Percentiles rank a stretch among this genome's conserved stretches.
Evolutionary conservation across 1,140 invertebrate genomes (phyloP).

Genomic region (Battus philenor): DNA sequence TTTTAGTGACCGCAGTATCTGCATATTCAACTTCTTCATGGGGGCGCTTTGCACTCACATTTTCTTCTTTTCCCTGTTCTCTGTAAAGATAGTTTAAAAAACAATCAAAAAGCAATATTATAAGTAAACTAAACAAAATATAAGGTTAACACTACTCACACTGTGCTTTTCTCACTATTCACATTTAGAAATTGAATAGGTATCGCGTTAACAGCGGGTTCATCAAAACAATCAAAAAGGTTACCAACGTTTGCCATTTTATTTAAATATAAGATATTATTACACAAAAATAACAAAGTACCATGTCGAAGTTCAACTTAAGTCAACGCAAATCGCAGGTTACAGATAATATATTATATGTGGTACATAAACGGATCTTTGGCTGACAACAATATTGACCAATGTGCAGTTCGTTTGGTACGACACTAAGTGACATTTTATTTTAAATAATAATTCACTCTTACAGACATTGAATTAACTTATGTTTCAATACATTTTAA

Average conservation of each 20-base stretch:
- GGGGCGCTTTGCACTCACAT: conserved; percentile 35
- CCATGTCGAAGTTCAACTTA: not conserved
- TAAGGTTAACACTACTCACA: conserved; percentile 34
- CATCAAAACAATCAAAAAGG: conserved; percentile 66
- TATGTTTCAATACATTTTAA: too few species aligned
- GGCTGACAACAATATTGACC: too few species aligned
- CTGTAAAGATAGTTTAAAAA: conserved; percentile 15
- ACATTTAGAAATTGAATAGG: conserved; percentile 35
- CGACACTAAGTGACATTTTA: too few species aligned
- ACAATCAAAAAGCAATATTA: conserved; percentile 4
- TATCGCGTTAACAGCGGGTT: conserved; percentile 29
- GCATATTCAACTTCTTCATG: conserved; percentile 52
- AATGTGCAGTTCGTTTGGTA: too few species aligned
- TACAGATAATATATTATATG: too few species aligned
- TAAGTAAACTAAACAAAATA: conserved; percentile 30
- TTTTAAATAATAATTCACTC: too few species aligned
- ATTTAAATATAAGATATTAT: conserved; percentile 4
- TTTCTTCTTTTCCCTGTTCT: conserved; percentile 12
- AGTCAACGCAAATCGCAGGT: not conserved
- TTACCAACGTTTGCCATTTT: conserved; percentile 43
- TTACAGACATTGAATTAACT: too few species aligned
- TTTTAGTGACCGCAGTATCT: conserved; percentile 42
- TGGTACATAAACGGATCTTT: too few species aligned
- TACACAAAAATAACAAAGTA: conserved; percentile 4
- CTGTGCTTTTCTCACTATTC: conserved; percentile 26